Base-by-base conservation (phyloP, 2,797 vertebrate genomes). In the Choloepus didactylus region DNA sequence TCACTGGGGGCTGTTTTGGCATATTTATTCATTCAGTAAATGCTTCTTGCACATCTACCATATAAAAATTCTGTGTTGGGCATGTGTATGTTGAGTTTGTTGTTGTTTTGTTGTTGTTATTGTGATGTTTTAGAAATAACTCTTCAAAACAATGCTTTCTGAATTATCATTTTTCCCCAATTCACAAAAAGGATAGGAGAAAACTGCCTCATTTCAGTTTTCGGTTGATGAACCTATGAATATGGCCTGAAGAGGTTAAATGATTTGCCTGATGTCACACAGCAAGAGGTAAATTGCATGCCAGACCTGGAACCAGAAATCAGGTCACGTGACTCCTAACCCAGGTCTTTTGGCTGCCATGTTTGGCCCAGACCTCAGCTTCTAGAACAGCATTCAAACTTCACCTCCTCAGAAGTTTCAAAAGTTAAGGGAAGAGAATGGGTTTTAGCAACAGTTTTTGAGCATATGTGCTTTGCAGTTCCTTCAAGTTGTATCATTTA, bases 101-200 rank as follows among this genome's bases (percentile, higher is more conserved):
- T 69, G 44, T 80, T 75, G n/a, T 35, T 35, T 35, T 35, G 35
- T 35, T 49, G 94, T 77, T 86, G 31, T n/a, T 77, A 62, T 31
- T 76, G n/a, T 66, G 44, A 88, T 87, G n/a, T 70, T 59, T 92
- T 82, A 44, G 69, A 92, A 93, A 59, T 77, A 25, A 62, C 29
- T 93, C 35, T 87, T 93, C 18, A 75, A 84, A 82, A n/a, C 51
- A 80, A 80, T 8, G 23, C 67, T 77, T 97, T 84, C 72, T 59
- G 89, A 93, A 87, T 77, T 62, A 84, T 79, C 29, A 44, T 89
- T 80, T 75, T 60, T 51, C 77, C 60, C 59, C 9, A 87, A 18
- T 59, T 95, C 82, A 95, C 44, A 54, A 87, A 82, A 38, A 56
- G 25, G 11, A 46, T 64, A 38, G 14, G 46, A 75, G 35, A 83